These are phyloP conservation scores for Cuculus canorus DNA, from an alignment of 2,797 vertebrate species.

Conservation along the genomic window DNA sequence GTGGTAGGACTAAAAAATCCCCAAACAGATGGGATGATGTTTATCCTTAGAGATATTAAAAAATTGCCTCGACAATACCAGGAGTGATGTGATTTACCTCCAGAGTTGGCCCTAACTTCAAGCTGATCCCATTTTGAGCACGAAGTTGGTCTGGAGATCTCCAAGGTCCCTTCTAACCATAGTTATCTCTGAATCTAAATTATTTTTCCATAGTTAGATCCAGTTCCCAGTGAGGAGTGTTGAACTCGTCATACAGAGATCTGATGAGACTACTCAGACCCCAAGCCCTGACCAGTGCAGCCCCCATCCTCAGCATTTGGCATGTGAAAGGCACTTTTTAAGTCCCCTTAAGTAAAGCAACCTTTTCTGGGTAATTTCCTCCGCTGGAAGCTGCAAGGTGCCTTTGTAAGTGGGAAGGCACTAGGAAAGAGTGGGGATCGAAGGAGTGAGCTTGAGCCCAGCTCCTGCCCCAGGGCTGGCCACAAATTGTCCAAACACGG, in stretches of 20 bases:
- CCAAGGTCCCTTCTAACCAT: background rate
- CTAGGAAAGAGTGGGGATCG: background rate
- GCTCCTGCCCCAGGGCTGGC: background rate
- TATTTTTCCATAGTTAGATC: background rate
- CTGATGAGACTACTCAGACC: background rate
- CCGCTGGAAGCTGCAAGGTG: accelerated
- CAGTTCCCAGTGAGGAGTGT: background rate
- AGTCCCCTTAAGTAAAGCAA: background rate
- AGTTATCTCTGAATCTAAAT: background rate
- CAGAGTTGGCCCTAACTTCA: background rate
- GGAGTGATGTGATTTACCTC: background rate
- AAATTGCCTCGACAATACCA: background rate
- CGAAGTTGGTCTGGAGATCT: background rate
- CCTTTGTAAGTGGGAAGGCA: background rate
- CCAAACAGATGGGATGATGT: background rate
- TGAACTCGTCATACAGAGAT: background rate
- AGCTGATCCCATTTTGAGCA: accelerated
- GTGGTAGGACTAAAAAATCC: background rate
- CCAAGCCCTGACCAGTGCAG: accelerated
- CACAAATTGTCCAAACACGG: accelerated
- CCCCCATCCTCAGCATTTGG: background rate
- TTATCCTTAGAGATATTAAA: background rate
- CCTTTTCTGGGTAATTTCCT: background rate
- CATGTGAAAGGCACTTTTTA: background rate
- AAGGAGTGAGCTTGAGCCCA: background rate